A percentile compares a stretch with the other conserved stretches of the same genome.
These are phyloP conservation scores for Pseudolaguvia tuberculata DNA, from an alignment of 2,113 vertebrate species.

Conservation along the genomic window DNA sequence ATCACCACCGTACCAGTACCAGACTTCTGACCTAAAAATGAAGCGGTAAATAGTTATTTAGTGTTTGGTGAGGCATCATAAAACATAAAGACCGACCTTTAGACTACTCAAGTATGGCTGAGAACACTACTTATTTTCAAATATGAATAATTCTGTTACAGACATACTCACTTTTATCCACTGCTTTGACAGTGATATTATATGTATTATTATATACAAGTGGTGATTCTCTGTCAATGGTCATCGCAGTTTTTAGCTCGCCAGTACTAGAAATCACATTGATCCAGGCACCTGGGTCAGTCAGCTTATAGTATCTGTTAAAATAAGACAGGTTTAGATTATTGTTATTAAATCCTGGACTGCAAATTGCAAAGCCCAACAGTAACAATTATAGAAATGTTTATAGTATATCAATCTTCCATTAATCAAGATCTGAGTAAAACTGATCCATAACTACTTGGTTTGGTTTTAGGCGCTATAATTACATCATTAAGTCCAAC, in stretches of 20 bases:
- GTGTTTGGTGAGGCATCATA: background rate
- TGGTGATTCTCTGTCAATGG: conserved; percentile 71
- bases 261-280: conserved; percentile 67
- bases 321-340: background rate
- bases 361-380: background rate
- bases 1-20: conserved; percentile 76
- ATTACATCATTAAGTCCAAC: too few species aligned
- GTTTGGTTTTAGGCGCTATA: too few species aligned
- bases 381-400: too few species aligned
- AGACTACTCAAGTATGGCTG: too few species aligned
- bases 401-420: too few species aligned
- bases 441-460: background rate
- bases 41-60: background rate
- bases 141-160: background rate
- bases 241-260: conserved; percentile 64
- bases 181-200: conserved; percentile 55
- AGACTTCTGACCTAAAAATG: conserved; percentile 67
- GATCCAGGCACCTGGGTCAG: conserved; percentile 73
- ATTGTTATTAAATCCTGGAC: background rate
- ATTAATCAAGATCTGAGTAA: background rate
- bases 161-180: conserved; percentile 54
- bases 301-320: conserved; percentile 70
- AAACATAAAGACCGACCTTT: too few species aligned
- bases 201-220: conserved; percentile 65
- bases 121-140: too few species aligned